Conservation (phyloP, 92 coral and sea anemone species). For the Montipora capitata region DNA sequence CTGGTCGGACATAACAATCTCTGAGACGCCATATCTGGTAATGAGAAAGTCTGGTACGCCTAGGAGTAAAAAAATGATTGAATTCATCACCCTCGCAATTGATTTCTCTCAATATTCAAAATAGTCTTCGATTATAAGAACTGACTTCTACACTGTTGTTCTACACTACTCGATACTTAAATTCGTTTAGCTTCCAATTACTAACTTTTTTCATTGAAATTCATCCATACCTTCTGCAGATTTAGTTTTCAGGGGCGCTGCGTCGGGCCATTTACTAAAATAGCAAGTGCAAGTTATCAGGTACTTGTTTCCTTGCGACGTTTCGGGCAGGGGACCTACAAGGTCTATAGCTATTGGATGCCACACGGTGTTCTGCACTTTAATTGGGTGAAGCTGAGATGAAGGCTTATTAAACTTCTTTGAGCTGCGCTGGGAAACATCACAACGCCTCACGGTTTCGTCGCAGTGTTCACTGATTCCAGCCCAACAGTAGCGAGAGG, state of each 20-base stretch:
- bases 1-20: constrained; percentile 47
- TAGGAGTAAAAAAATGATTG: not conserved
- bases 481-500: constrained; percentile 55
- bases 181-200: constrained; percentile 19
- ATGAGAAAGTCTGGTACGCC: not conserved
- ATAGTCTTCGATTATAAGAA: not conserved
- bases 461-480: constrained; percentile 50
- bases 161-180: constrained; percentile 11
- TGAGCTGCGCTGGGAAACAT: constrained; percentile 65
- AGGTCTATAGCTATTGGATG: constrained; percentile 60
- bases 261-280: constrained; percentile 64
- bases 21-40: constrained; percentile 11
- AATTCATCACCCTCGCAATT: constrained; percentile 14
- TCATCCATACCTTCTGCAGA: constrained; percentile 48
- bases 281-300: constrained; percentile 45
- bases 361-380: constrained; percentile 64
- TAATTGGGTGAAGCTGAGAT: constrained; percentile 61
- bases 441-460: constrained; percentile 47
- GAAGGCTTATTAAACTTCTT: constrained; percentile 48
- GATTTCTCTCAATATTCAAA: constrained; percentile 1
- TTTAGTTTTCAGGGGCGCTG: constrained; percentile 53
- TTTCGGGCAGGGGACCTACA: constrained; percentile 56
- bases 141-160: not conserved
- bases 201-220: constrained; percentile 8
- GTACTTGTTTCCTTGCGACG: constrained; percentile 48